Percentiles rank a stretch among this genome's conserved stretches.
phyloP scores from a whole-genome alignment of 2,888 invertebrate species.

The Agrilus biguttatus region DNA sequence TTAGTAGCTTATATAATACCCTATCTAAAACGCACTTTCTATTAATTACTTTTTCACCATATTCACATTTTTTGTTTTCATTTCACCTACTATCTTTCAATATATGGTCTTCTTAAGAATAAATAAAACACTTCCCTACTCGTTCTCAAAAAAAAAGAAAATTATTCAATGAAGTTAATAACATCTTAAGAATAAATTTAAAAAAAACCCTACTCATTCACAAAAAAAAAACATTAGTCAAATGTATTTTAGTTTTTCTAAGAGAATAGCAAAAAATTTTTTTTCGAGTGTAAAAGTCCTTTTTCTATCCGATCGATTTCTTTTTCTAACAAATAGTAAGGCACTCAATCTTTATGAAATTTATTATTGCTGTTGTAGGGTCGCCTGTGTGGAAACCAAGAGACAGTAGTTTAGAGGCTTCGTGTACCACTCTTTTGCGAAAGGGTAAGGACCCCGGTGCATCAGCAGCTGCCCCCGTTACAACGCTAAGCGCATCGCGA shows the following conservation, averaged over 20 bases:
- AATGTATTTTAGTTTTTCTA: neutral
- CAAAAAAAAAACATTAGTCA: neutral
- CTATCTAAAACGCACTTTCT: no score
- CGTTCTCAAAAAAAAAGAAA: no score
- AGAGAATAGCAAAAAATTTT: neutral
- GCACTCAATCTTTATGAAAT: constrained; percentile 7
- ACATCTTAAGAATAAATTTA: no score
- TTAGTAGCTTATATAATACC: no score
- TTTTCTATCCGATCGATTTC: constrained; percentile 1
- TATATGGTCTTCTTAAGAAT: no score
- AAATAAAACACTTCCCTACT: no score
- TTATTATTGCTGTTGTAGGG: constrained; percentile 53
- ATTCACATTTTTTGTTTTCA: no score
- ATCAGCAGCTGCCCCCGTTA: constrained; percentile 18
- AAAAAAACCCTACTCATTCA: no score
- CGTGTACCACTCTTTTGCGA: constrained; percentile 43
- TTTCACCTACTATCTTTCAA: no score
- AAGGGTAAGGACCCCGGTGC: constrained; percentile 40
- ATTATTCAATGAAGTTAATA: no score
- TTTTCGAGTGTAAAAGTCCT: constrained; percentile 1
- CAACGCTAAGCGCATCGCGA: constrained; percentile 37
- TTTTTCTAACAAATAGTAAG: constrained; percentile 2
- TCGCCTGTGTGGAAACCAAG: constrained; percentile 98
- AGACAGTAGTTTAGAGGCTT: constrained; percentile 55
- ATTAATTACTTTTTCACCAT: no score